Evolutionary conservation across 37 sponge, comb jelly and placozoan species (phyloP).

Genomic region (Dysidea cf. avara): DNA sequence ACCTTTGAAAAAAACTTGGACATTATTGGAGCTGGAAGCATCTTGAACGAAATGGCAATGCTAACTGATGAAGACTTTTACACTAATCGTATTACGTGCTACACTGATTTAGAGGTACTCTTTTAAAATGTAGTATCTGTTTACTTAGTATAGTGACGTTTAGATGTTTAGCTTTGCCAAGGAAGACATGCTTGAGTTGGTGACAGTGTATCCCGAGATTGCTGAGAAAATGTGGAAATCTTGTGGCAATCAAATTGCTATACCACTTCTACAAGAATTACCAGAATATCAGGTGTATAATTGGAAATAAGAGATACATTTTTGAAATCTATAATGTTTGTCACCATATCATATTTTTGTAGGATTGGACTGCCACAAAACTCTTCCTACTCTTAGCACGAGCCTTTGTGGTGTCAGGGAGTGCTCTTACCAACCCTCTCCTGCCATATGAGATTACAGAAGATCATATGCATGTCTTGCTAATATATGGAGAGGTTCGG

Average conservation of each 20-base stretch:
- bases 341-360: not conserved
- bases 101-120: conserved; percentile 67
- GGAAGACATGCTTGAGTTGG: conserved; percentile 41
- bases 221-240: conserved; percentile 83
- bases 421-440: conserved; percentile 20
- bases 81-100: conserved; percentile 47
- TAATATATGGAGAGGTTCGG: conserved; percentile 47
- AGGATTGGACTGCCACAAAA: conserved; percentile 59
- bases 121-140: not conserved
- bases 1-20: conserved; percentile 16
- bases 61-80: conserved; percentile 51
- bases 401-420: conserved; percentile 34
- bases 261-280: conserved; percentile 48
- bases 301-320: too few species aligned
- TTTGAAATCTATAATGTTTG: not conserved
- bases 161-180: conserved; percentile 66
- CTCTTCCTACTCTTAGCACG: conserved; percentile 50
- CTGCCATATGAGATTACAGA: conserved; percentile 46
- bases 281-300: conserved; percentile 67
- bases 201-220: conserved; percentile 63
- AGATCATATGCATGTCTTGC: conserved; percentile 42
- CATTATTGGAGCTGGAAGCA: conserved; percentile 61
- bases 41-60: conserved; percentile 78
- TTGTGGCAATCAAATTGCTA: conserved; percentile 68
- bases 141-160: not conserved